Percentiles rank a stretch among this genome's conserved stretches.
These are phyloP conservation scores for Mugil cephalus DNA, from an alignment of 2,113 vertebrate species.

Conservation along the genomic window DNA sequence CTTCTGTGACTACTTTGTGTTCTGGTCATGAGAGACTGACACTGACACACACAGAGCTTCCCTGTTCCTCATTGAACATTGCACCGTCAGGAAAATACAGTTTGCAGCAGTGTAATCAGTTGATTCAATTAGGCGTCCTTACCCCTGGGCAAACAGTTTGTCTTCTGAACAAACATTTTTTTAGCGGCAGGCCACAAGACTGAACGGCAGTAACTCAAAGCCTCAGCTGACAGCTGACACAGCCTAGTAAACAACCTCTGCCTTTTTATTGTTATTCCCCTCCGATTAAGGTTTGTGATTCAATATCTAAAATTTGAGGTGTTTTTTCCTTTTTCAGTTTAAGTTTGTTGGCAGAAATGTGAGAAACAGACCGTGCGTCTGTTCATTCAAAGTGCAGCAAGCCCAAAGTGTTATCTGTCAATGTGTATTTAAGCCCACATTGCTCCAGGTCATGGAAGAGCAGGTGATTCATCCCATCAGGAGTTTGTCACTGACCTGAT, in stretches of 20 bases:
- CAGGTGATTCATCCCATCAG: not conserved
- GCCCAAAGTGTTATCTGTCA: not conserved
- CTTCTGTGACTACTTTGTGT: too few relatives aligned
- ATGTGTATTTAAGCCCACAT: conserved; percentile 8
- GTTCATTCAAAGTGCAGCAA: conserved; percentile 23
- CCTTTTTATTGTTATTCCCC: not conserved
- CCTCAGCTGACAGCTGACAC: not conserved
- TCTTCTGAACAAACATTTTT: not conserved
- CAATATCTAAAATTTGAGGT: not conserved
- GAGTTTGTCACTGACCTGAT: not conserved
- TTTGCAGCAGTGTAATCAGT: conserved; percentile 20
- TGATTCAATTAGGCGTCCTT: conserved; percentile 16
- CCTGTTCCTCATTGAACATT: conserved; percentile 17
- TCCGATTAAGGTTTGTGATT: not conserved
- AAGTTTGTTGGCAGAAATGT: too few relatives aligned
- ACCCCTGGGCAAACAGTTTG: not conserved
- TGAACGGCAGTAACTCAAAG: not conserved
- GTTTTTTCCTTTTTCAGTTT: too few relatives aligned
- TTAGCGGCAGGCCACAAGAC: conserved; percentile 16
- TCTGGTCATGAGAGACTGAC: conserved; percentile 40
- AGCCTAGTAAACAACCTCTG: not conserved
- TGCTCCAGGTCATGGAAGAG: not conserved
- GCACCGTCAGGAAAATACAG: not conserved
- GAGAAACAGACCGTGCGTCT: not conserved
- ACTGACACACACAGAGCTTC: conserved; percentile 3